Evolutionary conservation across 2,113 vertebrate species (phyloP).

Genomic region (Microcebus murinus): DNA sequence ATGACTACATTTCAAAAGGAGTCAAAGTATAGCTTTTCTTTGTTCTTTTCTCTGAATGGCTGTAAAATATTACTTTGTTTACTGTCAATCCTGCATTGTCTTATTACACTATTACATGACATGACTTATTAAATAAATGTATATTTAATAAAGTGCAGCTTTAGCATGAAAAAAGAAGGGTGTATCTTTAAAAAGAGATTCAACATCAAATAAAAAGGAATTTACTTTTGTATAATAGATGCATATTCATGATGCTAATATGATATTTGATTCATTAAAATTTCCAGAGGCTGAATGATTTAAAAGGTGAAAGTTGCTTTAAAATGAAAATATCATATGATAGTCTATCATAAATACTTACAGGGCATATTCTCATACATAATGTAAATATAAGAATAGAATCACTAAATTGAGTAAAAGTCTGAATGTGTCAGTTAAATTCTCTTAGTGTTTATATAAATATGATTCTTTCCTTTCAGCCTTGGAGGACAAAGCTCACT

Average conservation of each 20-base stretch:
- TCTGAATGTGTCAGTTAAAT: slow-evolving; percentile 13
- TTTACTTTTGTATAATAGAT: not conserved
- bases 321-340: slow-evolving; percentile 48
- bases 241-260: not conserved
- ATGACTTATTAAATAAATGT: not conserved
- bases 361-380: not conserved
- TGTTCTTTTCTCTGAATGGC: not conserved
- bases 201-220: slow-evolving; percentile 19
- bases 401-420: not conserved
- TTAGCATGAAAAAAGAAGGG: not conserved
- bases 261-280: slow-evolving; percentile 50
- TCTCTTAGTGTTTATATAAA: not conserved
- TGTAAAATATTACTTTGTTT: not conserved
- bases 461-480: not conserved
- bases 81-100: not conserved
- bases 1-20: not conserved
- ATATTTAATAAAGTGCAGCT: not conserved
- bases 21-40: not conserved
- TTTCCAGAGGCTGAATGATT: slow-evolving; percentile 1
- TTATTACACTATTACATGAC: not conserved
- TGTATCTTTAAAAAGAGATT: not conserved
- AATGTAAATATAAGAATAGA: not conserved
- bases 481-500: not conserved
- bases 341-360: not conserved
- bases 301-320: slow-evolving; percentile 43